Base-by-base conservation (phyloP, 2,113 vertebrate genomes). In the Pelobates fuscus region DNA sequence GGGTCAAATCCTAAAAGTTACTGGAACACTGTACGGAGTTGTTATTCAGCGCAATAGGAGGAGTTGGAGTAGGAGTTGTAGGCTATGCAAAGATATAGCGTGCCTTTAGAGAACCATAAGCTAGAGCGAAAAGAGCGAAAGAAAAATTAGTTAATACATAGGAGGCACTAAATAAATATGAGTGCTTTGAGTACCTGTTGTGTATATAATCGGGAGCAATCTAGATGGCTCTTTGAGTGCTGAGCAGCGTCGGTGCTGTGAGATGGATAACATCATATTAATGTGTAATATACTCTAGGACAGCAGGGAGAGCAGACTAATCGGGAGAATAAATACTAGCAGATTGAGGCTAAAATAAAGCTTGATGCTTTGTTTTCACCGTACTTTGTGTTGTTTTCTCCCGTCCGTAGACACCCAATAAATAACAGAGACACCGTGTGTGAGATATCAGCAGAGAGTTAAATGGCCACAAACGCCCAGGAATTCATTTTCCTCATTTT, bases 401-500 rank as follows among this genome's bases (percentile, higher is more conserved):
- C 60, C 8, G 27, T 63, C 32, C 32, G 44, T 32, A 77, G 64
- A 44, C 57, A 15, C 27, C 37, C 65, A 52, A 77, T 77, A 77
- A 77, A 77, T 77, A 77, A 77, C 64, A 8, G 37, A 49, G 44
- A 57, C 73, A 68, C 67, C 41, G 55, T 61, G 57, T 37, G 55
- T 54, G 62, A 60, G 65, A 61, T 77, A 68, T 68, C 73, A 77
- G 73, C 73, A n/a, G 73, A 68, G 73, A 77, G 73, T 77, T 77
- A 77, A 77, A 68, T 77, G 58, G 73, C 64, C 57, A 49, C 65
- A 61, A 32, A 77, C 59, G 73, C 89, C 82, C 83, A 78, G 89
- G 84, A 91, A 91, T 90, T 88, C 91, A 92, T 91, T 91, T 89
- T 89, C 89, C 88, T 92, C 91, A 92, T 90, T 77, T 92, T 91